Evolutionary conservation across 2,797 vertebrate species (phyloP).

Genomic region (Diplodus puntazzo): DNA sequence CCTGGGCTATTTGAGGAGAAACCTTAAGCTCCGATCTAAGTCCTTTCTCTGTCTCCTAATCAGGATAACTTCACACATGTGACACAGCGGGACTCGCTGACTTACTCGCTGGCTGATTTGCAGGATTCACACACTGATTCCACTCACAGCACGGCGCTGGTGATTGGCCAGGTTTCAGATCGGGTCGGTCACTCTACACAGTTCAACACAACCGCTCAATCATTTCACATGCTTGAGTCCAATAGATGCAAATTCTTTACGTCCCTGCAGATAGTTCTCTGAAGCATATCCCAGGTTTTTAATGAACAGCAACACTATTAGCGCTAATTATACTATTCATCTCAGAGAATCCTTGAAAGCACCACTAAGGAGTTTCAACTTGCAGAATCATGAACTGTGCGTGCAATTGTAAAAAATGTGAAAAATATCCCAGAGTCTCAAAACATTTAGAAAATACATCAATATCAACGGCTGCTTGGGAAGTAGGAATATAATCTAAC

Average conservation of each 20-base stretch:
- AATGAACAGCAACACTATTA: neutral
- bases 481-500: neutral
- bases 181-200: neutral
- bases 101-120: slow-evolving; percentile 41
- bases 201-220: neutral
- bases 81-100: slow-evolving; percentile 46
- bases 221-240: no score
- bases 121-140: slow-evolving; percentile 45
- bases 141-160: slow-evolving; percentile 6
- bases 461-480: neutral
- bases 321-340: neutral
- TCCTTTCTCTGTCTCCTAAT: slow-evolving; percentile 43
- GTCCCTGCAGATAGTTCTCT: neutral
- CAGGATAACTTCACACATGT: slow-evolving; percentile 54
- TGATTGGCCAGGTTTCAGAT: slow-evolving; percentile 21
- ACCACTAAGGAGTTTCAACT: no score
- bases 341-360: neutral
- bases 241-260: neutral
- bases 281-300: neutral
- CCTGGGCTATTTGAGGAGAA: slow-evolving; percentile 64
- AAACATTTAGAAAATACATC: neutral
- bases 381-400: no score
- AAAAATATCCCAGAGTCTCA: neutral
- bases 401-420: neutral
- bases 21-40: slow-evolving; percentile 63